Evolutionary conservation across 2,888 invertebrate species (phyloP).

Genomic region (Acrobeloides nanus): DNA sequence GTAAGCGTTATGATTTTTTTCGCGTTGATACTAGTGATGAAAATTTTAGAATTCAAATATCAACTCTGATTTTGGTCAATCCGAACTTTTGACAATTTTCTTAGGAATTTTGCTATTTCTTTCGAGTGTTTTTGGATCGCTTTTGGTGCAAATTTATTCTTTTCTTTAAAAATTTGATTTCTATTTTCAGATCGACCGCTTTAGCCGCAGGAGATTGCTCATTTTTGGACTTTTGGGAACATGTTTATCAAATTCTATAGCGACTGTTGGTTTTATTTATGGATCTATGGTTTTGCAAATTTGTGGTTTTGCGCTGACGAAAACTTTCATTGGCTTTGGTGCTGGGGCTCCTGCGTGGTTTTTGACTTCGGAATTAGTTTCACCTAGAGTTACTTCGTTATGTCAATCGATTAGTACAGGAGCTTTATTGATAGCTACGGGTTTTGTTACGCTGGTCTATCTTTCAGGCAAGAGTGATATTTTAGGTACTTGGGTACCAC

Average conservation of each 20-base stretch:
- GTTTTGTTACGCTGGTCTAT: constrained; percentile 42
- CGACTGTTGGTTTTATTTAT: constrained; percentile 24
- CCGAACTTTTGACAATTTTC: constrained; percentile 14
- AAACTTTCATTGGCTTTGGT: constrained; percentile 37
- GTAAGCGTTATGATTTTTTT: too few relatives aligned
- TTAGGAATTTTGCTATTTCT: constrained; percentile 28
- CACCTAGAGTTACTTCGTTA: constrained; percentile 18
- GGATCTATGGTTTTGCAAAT: constrained; percentile 13
- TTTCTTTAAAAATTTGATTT: not conserved
- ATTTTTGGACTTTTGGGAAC: constrained; percentile 43
- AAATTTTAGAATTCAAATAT: not conserved
- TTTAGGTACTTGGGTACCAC: too few relatives aligned
- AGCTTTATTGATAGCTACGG: constrained; percentile 24
- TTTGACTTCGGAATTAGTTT: constrained; percentile 48
- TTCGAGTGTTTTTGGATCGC: constrained; percentile 26
- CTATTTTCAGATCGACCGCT: constrained; percentile 41
- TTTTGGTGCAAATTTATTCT: constrained; percentile 23
- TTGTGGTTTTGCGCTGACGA: constrained; percentile 25
- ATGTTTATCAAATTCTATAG: constrained; percentile 36
- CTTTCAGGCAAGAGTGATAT: too few relatives aligned
- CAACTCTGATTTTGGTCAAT: constrained; percentile 8
- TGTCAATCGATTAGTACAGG: constrained; percentile 47
- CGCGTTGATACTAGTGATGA: too few relatives aligned
- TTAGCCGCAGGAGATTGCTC: constrained; percentile 38
- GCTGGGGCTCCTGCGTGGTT: constrained; percentile 53